Conservation (phyloP, 2,113 vertebrate genomes). For the Agapornis roseicollis region DNA sequence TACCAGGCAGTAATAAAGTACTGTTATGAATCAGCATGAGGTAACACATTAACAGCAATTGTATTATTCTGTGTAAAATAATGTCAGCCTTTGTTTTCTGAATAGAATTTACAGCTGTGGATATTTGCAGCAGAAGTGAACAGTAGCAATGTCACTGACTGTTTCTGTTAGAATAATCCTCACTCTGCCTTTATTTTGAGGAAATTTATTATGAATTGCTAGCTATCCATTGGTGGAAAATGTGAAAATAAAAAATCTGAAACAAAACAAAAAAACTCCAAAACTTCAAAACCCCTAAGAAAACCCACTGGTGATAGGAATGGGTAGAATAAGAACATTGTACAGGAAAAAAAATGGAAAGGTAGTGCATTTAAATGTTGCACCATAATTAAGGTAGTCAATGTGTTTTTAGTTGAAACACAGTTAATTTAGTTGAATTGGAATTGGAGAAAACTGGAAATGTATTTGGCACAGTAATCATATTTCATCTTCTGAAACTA, state of each 20-base stretch:
- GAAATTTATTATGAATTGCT: background rate
- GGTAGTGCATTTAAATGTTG: background rate
- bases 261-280: background rate
- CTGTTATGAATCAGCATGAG: background rate
- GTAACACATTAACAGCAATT: background rate
- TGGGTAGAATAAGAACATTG: background rate
- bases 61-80: background rate
- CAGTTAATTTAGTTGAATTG: background rate
- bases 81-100: background rate
- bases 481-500: background rate
- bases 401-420: background rate
- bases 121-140: background rate
- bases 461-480: background rate
- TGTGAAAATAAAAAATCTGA: background rate
- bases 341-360: background rate
- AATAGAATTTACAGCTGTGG: background rate
- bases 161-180: background rate
- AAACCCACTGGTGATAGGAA: background rate
- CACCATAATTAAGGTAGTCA: background rate
- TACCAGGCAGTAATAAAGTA: background rate
- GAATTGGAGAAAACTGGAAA: background rate
- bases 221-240: background rate
- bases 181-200: background rate
- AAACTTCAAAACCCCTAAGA: background rate
- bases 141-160: fast-evolving